Conservation (phyloP, 2,113 vertebrate species). For the Odontophorus gujanensis region DNA sequence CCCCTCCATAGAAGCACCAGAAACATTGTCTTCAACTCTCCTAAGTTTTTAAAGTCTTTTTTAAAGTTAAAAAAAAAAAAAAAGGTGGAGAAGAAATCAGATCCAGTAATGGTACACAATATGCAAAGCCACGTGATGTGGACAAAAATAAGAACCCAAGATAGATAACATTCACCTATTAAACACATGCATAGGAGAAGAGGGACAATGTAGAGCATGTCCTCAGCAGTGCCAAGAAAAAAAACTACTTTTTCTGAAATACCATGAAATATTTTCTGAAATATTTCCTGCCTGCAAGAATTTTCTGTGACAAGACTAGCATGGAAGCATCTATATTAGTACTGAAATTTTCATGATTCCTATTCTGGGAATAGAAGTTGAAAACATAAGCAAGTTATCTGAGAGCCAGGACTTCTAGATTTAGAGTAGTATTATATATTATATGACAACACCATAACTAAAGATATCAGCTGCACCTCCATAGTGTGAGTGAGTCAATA, state of each 20-base stretch:
- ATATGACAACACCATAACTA: neutral
- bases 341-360: neutral
- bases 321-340: neutral
- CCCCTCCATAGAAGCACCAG: neutral
- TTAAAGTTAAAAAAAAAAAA: neutral
- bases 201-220: neutral
- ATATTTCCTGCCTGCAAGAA: neutral
- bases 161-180: neutral
- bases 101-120: neutral
- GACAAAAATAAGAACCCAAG: neutral
- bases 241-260: neutral
- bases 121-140: neutral
- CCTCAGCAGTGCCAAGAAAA: neutral
- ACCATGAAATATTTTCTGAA: too few relatives aligned
- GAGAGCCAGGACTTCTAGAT: neutral
- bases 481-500: neutral
- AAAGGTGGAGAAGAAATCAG: neutral
- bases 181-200: neutral
- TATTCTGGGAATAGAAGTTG: neutral
- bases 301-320: neutral
- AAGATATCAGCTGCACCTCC: neutral
- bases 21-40: neutral
- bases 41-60: neutral
- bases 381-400: neutral
- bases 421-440: neutral